Evolutionary conservation across 2,797 vertebrate genomes (phyloP).

Genomic region (Phrynocephalus vlangalii): DNA sequence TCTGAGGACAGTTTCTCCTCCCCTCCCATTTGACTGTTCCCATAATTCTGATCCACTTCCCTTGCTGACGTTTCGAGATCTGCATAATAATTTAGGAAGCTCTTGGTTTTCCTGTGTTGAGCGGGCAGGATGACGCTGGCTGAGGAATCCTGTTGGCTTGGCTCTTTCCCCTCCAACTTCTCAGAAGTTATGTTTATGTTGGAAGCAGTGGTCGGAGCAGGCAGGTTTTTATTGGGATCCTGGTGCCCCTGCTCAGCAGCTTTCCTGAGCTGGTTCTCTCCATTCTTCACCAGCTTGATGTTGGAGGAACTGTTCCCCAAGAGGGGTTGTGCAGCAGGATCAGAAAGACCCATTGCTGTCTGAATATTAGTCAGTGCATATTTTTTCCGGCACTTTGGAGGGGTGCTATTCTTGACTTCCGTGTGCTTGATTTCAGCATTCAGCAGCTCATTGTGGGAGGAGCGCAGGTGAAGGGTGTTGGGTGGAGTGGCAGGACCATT

Average conservation of each 20-base stretch:
- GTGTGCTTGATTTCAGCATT: constrained; percentile 88
- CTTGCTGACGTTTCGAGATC: constrained; percentile 81
- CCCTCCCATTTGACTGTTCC: constrained; percentile 41
- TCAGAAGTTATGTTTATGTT: constrained; percentile 85
- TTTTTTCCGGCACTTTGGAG: constrained; percentile 93
- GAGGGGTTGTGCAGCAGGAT: constrained; percentile 82
- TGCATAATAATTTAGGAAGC: constrained; percentile 92
- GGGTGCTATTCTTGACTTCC: constrained; percentile 85
- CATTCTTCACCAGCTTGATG: constrained; percentile 95
- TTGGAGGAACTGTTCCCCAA: constrained; percentile 86
- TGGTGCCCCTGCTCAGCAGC: constrained; percentile 88
- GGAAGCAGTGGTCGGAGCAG: constrained; percentile 71
- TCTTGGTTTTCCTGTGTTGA: constrained; percentile 90
- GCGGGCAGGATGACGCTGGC: constrained; percentile 80
- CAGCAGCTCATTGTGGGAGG: constrained; percentile 93
- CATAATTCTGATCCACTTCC: constrained; percentile 74
- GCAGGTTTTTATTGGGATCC: constrained; percentile 88
- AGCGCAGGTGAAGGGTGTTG: constrained; percentile 91
- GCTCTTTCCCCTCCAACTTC: constrained; percentile 89
- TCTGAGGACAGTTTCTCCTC: constrained; percentile 79
- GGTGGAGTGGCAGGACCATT: constrained; percentile 85
- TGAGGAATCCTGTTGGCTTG: constrained; percentile 70
- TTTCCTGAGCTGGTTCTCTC: constrained; percentile 95
- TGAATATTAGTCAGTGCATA: constrained; percentile 91
- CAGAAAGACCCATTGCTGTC: constrained; percentile 89